Conservation (phyloP, 2,797 vertebrate genomes). For the Alca torda region DNA sequence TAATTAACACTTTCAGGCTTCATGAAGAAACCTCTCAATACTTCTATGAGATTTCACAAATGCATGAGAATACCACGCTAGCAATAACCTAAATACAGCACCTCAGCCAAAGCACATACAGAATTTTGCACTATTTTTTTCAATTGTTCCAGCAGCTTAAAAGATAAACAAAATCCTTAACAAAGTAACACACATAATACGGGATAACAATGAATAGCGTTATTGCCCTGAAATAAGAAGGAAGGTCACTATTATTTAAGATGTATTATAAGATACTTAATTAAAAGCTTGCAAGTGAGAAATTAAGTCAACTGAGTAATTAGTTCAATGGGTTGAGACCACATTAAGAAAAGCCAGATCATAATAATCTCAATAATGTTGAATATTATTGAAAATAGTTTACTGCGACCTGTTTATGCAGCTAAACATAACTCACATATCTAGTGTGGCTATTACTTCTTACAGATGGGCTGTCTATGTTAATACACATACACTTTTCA, state of each 20-base stretch:
- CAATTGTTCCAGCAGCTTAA: background rate
- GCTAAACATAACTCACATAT: background rate
- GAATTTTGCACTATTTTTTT: background rate
- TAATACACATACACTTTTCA: background rate
- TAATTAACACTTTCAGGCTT: background rate
- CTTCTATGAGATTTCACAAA: background rate
- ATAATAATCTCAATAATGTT: background rate
- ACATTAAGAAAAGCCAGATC: constrained; percentile 26
- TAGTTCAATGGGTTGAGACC: constrained; percentile 30
- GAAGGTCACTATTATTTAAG: constrained; percentile 16
- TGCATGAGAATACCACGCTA: background rate
- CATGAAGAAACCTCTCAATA: background rate
- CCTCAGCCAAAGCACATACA: background rate
- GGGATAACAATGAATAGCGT: background rate
- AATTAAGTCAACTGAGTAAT: constrained; percentile 54
- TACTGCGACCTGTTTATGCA: background rate
- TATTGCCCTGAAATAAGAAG: constrained; percentile 33
- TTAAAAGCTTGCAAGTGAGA: constrained; percentile 25
- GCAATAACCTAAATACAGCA: background rate
- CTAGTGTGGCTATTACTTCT: background rate
- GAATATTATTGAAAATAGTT: background rate
- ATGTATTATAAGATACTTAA: constrained; percentile 49
- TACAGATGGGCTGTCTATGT: background rate
- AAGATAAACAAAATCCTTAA: background rate
- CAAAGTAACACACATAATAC: background rate